Base-by-base conservation (phyloP, 2,888 invertebrate genomes). In the Campaea margaritaria region DNA sequence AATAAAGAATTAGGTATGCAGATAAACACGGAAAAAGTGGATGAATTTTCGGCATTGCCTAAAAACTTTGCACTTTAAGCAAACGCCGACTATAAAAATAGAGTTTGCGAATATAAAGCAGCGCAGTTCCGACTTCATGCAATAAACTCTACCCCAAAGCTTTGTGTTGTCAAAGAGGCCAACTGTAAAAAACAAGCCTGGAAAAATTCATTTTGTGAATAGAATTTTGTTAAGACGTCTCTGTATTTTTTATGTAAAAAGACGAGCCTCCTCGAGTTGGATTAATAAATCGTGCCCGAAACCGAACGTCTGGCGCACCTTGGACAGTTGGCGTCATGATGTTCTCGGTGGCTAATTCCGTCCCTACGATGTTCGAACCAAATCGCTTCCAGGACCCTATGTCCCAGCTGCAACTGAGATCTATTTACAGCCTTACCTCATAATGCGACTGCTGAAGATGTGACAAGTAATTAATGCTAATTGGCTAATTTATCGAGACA, bases 121-220 rank as follows among this genome's bases (percentile, higher is more conserved):
- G 51, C 62, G 57, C 46, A 50, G 64, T 72, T 75, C 64, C 68
- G 64, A 57, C 60, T 42, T 63, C 47, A 54, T 58, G 62, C 63
- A 68, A 73, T 69, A 69, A 58, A 65, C 64, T 64, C 52, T 52
- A 42, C 58, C 53, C 39, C 41, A 36, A 54, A 42, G 61, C 52
- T 46, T 14, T 43, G 44, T 38, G 44, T 50, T 36, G 16, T 16
- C 41, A 45, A 45, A 45, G 43, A 48, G 43, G 48, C 48, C 39
- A 51, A 42, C 41, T 42, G 45, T 36, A 51, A 15, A 57, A 39
- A 16, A 43, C 36, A 48, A 38, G 12, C 12, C 27, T 46, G 15
- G n/a, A 15, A 5, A 21, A 47, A n/a, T 47, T 31, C 28, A 31
- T 47, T 36, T 36, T 36, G 0, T 16, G 16, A 5, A 5, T 21